Conservation (phyloP, 2,888 invertebrate species). For the Parnassius smintheus region DNA sequence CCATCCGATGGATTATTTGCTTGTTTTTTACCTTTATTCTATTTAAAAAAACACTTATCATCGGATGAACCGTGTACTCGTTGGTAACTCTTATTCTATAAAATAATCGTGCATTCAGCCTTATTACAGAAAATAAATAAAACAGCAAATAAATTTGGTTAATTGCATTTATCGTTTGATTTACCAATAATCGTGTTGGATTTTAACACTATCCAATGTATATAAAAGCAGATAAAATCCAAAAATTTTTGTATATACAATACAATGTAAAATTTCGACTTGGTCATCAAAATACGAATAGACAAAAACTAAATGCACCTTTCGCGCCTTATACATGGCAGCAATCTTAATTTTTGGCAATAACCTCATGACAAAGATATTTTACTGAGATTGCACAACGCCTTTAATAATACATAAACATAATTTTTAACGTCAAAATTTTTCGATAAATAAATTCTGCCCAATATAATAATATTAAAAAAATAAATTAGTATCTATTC, state of each 20-base stretch:
- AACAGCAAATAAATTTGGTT: constrained; percentile 49
- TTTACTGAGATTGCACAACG: constrained; percentile 24
- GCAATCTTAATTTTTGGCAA: constrained; percentile 62
- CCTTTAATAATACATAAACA: constrained; percentile 20
- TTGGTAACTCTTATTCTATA: too few species aligned
- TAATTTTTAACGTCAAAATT: constrained; percentile 25
- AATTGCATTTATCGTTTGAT: constrained; percentile 63
- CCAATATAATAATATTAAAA: constrained; percentile 34
- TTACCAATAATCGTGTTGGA: constrained; percentile 56
- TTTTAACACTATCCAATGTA: constrained; percentile 65
- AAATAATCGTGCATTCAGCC: too few species aligned
- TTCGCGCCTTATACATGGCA: constrained; percentile 68
- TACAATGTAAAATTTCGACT: constrained; percentile 31
- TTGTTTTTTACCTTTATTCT: too few species aligned
- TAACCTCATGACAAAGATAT: constrained; percentile 37
- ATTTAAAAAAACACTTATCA: too few species aligned
- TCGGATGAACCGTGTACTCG: too few species aligned
- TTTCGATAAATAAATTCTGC: constrained; percentile 33
- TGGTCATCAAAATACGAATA: constrained; percentile 51
- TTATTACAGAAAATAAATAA: constrained; percentile 29
- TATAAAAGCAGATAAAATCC: constrained; percentile 67
- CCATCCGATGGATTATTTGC: too few species aligned
- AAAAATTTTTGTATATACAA: constrained; percentile 39
- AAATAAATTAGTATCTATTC: constrained; percentile 48
- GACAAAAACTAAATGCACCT: constrained; percentile 74